Evolutionary conservation across 2,797 vertebrate species (phyloP).

Genomic region (Smutsia gigantea): DNA sequence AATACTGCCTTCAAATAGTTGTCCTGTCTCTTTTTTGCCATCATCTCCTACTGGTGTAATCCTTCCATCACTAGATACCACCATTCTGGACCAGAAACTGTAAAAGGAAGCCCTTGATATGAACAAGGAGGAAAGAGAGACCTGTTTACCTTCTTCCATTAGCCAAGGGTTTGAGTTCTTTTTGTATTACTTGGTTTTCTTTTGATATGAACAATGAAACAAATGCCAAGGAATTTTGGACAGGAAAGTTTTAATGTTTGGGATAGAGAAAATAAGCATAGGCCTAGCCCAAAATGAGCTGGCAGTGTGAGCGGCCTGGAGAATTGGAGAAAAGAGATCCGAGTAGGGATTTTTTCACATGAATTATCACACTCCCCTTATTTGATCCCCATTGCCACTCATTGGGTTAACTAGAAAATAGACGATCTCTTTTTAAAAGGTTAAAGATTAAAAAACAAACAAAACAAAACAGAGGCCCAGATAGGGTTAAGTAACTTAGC

Average conservation of each 20-base stretch:
- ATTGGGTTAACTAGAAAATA: not conserved
- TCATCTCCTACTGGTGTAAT: not conserved
- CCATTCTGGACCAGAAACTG: not conserved
- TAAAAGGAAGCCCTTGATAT: not conserved
- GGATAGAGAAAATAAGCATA: not conserved
- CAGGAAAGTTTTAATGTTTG: not conserved
- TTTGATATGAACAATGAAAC: conserved; percentile 39
- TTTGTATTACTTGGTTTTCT: conserved; percentile 49
- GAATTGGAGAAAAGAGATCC: not conserved
- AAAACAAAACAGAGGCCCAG: not conserved
- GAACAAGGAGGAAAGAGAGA: not conserved
- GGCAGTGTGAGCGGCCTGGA: not conserved
- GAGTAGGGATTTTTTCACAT: not conserved
- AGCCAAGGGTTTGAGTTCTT: conserved; percentile 16
- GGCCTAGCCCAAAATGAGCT: not conserved
- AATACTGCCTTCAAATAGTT: not conserved
- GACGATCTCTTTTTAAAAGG: not conserved
- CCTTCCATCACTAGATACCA: not conserved
- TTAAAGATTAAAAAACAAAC: conserved; percentile 27
- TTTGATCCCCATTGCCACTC: not conserved
- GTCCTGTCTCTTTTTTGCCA: not conserved
- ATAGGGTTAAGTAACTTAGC: conserved; percentile 10
- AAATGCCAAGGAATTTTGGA: conserved; percentile 23
- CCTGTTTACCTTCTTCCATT: not conserved
- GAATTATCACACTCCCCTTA: not conserved